Conservation (phyloP, 2,113 vertebrate genomes). For the Clarias macrocephalus region DNA sequence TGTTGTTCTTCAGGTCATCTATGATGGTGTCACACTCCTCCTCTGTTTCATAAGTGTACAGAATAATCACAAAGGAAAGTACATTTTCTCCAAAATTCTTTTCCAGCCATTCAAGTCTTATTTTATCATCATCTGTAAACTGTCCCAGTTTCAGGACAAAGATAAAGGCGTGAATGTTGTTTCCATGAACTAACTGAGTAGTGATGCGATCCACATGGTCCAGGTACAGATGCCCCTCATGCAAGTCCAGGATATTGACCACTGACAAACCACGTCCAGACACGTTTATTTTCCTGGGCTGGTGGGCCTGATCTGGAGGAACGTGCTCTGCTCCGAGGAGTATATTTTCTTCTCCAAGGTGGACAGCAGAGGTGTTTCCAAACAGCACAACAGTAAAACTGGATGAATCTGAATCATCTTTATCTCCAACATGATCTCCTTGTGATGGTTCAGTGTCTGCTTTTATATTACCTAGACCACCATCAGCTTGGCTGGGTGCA, state of each 20-base stretch:
- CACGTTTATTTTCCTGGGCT: neutral
- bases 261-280: neutral
- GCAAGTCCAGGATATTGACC: slow-evolving; percentile 18
- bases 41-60: slow-evolving; percentile 45
- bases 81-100: slow-evolving; percentile 34
- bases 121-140: slow-evolving; percentile 40
- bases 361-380: slow-evolving; percentile 29
- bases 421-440: neutral
- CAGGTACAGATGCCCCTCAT: neutral
- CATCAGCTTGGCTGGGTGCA: neutral
- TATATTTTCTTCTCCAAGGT: slow-evolving; percentile 31
- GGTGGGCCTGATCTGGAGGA: neutral
- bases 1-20: slow-evolving; percentile 5
- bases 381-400: neutral
- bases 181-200: slow-evolving; percentile 19
- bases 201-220: slow-evolving; percentile 9
- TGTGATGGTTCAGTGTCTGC: neutral
- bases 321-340: slow-evolving; percentile 7
- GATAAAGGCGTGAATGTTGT: slow-evolving; percentile 41
- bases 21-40: slow-evolving; percentile 29
- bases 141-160: slow-evolving; percentile 31
- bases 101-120: slow-evolving; percentile 36
- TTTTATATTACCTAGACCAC: neutral
- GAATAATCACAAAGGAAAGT: slow-evolving; percentile 28
- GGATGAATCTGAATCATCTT: neutral